Conservation (phyloP, 2,888 invertebrate genomes). For the Physocephala rufipes region DNA sequence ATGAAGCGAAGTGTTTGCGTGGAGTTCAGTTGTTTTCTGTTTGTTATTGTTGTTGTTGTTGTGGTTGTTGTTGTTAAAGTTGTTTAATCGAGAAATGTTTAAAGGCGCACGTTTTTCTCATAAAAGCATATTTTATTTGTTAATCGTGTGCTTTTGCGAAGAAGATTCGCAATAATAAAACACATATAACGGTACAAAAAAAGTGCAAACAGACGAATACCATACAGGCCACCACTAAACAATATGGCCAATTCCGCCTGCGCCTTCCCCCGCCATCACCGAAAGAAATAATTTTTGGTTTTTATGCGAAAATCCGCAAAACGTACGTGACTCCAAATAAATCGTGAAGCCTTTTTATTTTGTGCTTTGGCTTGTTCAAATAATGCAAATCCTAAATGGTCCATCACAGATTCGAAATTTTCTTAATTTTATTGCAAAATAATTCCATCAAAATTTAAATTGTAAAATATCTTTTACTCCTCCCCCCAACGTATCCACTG, state of each 20-base stretch:
- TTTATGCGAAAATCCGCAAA: neutral
- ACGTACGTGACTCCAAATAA: neutral
- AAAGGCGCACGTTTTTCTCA: conserved; percentile 12
- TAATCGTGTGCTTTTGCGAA: neutral
- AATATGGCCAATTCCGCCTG: neutral
- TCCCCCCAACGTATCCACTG: too few relatives aligned
- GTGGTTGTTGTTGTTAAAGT: neutral
- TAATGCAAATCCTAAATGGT: neutral
- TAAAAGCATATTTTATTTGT: conserved; percentile 24
- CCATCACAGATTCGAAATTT: neutral
- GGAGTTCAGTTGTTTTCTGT: neutral
- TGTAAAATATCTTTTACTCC: conserved; percentile 17
- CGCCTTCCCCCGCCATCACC: neutral
- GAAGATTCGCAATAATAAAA: too few relatives aligned
- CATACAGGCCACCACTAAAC: too few relatives aligned
- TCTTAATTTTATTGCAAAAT: conserved; percentile 24
- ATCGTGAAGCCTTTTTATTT: neutral
- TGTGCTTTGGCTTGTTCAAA: too few relatives aligned
- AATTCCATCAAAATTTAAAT: conserved; percentile 14
- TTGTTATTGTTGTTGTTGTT: neutral
- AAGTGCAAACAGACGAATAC: too few relatives aligned
- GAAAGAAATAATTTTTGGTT: neutral
- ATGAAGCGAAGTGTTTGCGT: too few relatives aligned
- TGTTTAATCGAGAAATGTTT: conserved; percentile 15
- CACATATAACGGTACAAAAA: too few relatives aligned